These are phyloP conservation scores for Zosterops hypoxanthus DNA, from an alignment of 2,113 vertebrate species.

Conservation along the genomic window DNA sequence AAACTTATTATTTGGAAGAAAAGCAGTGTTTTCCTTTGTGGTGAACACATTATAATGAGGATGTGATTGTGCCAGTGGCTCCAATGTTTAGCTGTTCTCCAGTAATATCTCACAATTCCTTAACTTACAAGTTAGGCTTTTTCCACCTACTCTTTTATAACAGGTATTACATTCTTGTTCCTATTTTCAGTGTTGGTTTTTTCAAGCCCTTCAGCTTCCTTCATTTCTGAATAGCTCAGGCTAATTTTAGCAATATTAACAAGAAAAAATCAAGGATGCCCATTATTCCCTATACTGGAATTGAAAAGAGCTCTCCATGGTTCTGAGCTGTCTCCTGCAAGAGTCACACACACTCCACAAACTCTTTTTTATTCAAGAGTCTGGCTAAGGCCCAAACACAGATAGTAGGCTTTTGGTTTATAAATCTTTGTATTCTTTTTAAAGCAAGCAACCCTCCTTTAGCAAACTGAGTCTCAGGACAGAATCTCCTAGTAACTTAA, in stretches of 20 bases:
- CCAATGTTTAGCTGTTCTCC: not conserved
- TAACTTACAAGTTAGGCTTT: not conserved
- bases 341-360: fast-evolving
- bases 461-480: not conserved
- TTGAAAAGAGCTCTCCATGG: constrained; percentile 13
- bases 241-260: not conserved
- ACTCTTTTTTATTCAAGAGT: too few species aligned
- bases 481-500: not conserved
- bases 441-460: not conserved
- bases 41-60: not conserved
- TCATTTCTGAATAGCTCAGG: not conserved
- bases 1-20: not conserved
- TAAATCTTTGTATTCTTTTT: not conserved
- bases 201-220: not conserved
- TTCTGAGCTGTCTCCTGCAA: not conserved
- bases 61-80: not conserved
- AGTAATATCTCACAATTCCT: not conserved
- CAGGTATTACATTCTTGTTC: not conserved
- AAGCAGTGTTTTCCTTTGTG: not conserved
- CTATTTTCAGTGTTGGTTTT: not conserved
- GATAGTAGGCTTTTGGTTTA: not conserved
- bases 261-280: not conserved
- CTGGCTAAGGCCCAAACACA: not conserved
- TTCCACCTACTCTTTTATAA: not conserved
- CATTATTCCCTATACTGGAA: fast-evolving